Conservation (phyloP, 2,888 invertebrate species). For the Tolmerus cingulatus region DNA sequence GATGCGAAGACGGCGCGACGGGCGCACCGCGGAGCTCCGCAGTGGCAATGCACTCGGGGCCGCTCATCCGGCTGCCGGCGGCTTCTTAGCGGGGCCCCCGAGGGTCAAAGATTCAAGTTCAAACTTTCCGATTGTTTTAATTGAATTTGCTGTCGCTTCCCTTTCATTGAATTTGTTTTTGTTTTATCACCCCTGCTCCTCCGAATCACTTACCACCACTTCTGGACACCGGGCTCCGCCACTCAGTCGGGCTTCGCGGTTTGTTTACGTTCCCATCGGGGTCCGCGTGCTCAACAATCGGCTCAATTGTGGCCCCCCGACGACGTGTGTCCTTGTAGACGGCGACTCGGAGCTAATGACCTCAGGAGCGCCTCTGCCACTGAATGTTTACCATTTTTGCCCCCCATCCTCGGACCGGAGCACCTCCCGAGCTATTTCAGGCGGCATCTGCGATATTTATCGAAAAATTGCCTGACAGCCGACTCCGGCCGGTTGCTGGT, state of each 20-base stretch:
- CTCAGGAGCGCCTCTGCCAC: background rate
- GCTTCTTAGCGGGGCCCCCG: background rate
- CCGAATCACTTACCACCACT: background rate
- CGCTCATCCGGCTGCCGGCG: background rate
- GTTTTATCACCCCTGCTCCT: background rate
- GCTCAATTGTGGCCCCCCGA: background rate
- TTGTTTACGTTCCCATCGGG: slow-evolving; percentile 14
- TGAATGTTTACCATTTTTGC: background rate
- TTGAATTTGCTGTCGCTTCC: background rate
- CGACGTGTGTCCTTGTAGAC: background rate
- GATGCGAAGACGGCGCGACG: background rate
- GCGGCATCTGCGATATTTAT: background rate
- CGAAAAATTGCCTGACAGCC: background rate
- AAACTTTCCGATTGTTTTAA: background rate
- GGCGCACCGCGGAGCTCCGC: background rate
- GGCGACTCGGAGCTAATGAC: background rate
- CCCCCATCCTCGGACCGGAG: background rate
- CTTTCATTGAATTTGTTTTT: background rate
- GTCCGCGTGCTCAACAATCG: background rate
- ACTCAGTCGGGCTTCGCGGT: background rate
- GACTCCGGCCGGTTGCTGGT: background rate
- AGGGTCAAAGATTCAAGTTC: slow-evolving; percentile 34
- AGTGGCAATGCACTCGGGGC: background rate
- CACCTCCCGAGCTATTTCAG: background rate
- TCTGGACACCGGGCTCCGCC: background rate